Evolutionary conservation across 2,888 invertebrate species (phyloP).

Genomic region (Nysson spinosus): DNA sequence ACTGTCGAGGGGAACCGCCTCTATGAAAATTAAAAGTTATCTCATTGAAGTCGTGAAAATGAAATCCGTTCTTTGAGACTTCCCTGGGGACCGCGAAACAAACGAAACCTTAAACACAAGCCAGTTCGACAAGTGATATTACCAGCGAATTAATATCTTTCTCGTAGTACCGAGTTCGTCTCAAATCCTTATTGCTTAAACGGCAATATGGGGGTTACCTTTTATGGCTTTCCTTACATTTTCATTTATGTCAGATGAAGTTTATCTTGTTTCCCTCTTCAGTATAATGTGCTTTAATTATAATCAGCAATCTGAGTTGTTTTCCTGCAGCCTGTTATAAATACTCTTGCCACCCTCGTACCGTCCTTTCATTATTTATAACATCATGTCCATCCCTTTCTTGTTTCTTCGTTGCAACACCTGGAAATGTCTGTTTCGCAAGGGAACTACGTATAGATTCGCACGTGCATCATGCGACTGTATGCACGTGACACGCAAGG

Average conservation of each 20-base stretch:
- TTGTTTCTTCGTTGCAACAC: background rate
- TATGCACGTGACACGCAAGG: conserved; percentile 71
- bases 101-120: conserved; percentile 20
- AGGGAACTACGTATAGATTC: conserved; percentile 47
- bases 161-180: too few relatives aligned
- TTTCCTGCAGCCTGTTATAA: too few relatives aligned
- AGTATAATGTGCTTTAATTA: too few relatives aligned
- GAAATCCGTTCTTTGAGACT: conserved; percentile 15
- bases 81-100: conserved; percentile 15
- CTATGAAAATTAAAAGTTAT: conserved; percentile 36
- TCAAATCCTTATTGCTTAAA: too few relatives aligned
- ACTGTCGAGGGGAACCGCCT: conserved; percentile 26
- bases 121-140: too few relatives aligned
- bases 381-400: too few relatives aligned
- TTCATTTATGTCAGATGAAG: too few relatives aligned
- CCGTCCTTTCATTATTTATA: background rate
- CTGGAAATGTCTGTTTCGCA: conserved; percentile 32
- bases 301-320: too few relatives aligned
- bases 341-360: background rate
- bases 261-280: too few relatives aligned
- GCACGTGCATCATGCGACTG: conserved; percentile 62
- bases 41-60: conserved; percentile 6
- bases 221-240: too few relatives aligned
- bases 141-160: too few relatives aligned
- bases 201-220: too few relatives aligned